phyloP scores from a whole-genome alignment of 2,888 invertebrate genomes.

The Philereme vetulata region DNA sequence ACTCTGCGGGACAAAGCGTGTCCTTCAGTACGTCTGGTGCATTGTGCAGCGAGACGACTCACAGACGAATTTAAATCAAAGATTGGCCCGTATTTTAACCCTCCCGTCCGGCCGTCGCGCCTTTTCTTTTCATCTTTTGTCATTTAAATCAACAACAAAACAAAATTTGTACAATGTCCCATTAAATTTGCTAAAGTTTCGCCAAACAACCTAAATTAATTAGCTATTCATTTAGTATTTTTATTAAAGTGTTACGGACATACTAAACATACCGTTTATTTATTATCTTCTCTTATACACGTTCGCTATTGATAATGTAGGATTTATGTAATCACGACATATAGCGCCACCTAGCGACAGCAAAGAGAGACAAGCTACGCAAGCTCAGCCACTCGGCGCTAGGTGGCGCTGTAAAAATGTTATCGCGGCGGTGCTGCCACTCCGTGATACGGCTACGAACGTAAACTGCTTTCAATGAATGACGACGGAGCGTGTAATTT shows the following conservation, averaged over 20 bases:
- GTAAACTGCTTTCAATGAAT: conserved; percentile 67
- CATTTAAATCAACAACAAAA: conserved; percentile 8
- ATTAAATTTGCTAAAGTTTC: not conserved
- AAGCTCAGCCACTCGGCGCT: conserved; percentile 70
- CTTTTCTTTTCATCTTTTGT: conserved; percentile 14
- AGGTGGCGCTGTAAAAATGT: conserved; percentile 61
- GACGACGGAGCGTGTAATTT: conserved; percentile 63
- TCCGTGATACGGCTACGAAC: conserved; percentile 45
- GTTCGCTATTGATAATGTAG: not conserved
- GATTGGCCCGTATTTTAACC: conserved; percentile 26
- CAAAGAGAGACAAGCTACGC: conserved; percentile 42
- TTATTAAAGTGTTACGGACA: too few species aligned
- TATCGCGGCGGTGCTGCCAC: conserved; percentile 55
- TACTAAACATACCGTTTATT: not conserved
- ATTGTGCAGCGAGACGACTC: conserved; percentile 53
- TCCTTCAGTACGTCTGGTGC: conserved; percentile 66
- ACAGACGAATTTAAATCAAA: conserved; percentile 43
- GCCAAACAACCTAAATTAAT: not conserved
- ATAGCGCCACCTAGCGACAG: conserved; percentile 59
- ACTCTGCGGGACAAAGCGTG: conserved; percentile 57
- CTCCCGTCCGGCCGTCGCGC: conserved; percentile 15
- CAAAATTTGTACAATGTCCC: too few species aligned
- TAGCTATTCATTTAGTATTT: too few species aligned
- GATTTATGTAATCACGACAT: conserved; percentile 10
- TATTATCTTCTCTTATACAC: not conserved